Percentiles rank a stretch among this genome's conserved stretches.
Conservation (phyloP, 2,113 vertebrate species). For the Neogale vison region DNA sequence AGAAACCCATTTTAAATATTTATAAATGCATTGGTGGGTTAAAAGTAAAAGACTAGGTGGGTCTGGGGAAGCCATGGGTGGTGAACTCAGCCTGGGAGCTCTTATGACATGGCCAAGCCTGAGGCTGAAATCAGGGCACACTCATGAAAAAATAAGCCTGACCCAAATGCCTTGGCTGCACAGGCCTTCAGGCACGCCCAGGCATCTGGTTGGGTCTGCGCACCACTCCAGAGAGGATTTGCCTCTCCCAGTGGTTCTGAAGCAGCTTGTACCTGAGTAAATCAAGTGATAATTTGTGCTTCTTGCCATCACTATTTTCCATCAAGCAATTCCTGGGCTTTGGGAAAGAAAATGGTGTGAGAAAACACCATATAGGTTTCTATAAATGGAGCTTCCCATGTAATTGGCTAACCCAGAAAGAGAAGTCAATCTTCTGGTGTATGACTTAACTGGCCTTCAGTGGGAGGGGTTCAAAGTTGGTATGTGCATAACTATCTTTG, state of each 20-base stretch:
- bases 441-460: slow-evolving; percentile 88
- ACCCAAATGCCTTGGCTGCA: neutral
- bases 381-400: slow-evolving; percentile 90
- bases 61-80: neutral
- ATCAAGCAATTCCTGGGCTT: slow-evolving; percentile 85
- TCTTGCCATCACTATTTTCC: slow-evolving; percentile 81
- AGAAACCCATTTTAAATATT: neutral
- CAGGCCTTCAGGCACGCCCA: no score
- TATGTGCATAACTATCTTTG: slow-evolving; percentile 95
- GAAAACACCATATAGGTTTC: slow-evolving; percentile 90
- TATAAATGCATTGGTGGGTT: neutral
- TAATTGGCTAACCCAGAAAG: slow-evolving; percentile 91
- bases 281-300: slow-evolving; percentile 81
- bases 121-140: neutral
- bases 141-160: neutral
- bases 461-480: slow-evolving; percentile 84
- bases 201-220: neutral
- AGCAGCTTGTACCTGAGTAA: slow-evolving; percentile 76
- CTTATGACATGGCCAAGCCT: neutral
- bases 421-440: slow-evolving; percentile 86
- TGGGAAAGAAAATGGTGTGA: slow-evolving; percentile 25
- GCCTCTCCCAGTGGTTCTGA: slow-evolving; percentile 78
- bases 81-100: neutral
- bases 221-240: slow-evolving; percentile 43
- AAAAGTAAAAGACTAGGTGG: neutral